phyloP scores from a whole-genome alignment of 1,140 invertebrate species.

The Mycetomoellerius zeteki region DNA sequence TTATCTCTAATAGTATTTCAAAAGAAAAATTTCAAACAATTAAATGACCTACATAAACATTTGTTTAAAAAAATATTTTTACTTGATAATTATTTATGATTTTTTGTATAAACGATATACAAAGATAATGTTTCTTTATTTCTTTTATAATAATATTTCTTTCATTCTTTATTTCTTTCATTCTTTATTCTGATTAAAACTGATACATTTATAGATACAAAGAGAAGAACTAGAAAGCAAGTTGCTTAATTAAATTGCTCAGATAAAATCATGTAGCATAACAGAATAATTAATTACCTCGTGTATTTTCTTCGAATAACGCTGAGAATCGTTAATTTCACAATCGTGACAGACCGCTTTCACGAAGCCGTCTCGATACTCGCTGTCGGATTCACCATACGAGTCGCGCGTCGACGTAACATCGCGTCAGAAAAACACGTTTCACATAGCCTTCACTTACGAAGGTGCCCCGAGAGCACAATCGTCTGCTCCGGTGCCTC shows the following conservation, averaged over 20 bases:
- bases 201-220: not conserved
- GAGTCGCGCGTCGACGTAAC: not conserved
- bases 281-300: conserved; percentile 39
- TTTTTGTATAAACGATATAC: too few relatives aligned
- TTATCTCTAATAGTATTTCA: not conserved
- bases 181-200: not conserved
- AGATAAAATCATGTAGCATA: not conserved
- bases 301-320: conserved; percentile 1
- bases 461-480: not conserved
- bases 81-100: not conserved
- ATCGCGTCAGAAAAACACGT: not conserved
- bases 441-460: not conserved
- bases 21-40: not conserved
- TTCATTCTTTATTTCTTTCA: not conserved
- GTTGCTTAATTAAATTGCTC: not conserved
- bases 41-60: not conserved
- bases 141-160: not conserved
- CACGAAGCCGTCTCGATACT: not conserved
- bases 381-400: not conserved
- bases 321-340: not conserved
- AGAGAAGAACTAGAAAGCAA: not conserved
- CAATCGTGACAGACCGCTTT: not conserved
- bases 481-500: not conserved
- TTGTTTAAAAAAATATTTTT: not conserved
- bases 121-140: not conserved